A percentile compares a stretch with the other conserved stretches of the same genome.
phyloP scores from a whole-genome alignment of 2,113 vertebrate species.

The Tichodroma muraria region DNA sequence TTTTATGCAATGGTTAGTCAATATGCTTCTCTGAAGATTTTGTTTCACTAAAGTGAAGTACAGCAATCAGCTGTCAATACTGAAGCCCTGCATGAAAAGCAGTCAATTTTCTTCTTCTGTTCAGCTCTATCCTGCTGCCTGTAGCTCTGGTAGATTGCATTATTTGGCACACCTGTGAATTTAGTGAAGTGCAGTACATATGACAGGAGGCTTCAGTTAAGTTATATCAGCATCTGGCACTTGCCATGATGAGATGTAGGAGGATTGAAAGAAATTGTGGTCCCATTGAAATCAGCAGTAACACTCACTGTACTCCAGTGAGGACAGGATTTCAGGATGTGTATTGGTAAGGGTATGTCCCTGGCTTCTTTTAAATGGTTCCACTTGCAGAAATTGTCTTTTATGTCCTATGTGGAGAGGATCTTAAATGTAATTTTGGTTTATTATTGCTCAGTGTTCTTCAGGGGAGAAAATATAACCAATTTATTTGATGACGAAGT shows the following conservation, averaged over 20 bases:
- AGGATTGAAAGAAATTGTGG: background rate
- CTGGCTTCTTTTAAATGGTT: background rate
- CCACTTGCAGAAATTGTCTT: background rate
- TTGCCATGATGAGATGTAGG: background rate
- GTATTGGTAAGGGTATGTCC: background rate
- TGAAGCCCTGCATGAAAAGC: background rate
- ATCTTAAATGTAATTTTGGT: background rate
- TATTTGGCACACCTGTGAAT: background rate
- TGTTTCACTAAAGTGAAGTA: background rate
- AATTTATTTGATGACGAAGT: background rate
- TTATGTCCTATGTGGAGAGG: background rate
- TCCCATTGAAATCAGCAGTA: background rate
- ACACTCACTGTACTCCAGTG: background rate
- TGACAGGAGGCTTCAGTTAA: background rate
- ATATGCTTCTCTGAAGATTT: background rate
- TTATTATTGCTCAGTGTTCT: background rate
- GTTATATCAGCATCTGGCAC: background rate
- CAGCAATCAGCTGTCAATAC: background rate
- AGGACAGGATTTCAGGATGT: background rate
- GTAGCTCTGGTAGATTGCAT: background rate
- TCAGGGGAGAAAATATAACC: background rate
- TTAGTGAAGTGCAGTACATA: background rate
- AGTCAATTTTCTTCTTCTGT: background rate
- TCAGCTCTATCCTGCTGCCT: background rate
- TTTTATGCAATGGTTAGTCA: background rate